These are phyloP conservation scores for Channa argus DNA, from an alignment of 2,113 vertebrate genomes.

Conservation along the genomic window DNA sequence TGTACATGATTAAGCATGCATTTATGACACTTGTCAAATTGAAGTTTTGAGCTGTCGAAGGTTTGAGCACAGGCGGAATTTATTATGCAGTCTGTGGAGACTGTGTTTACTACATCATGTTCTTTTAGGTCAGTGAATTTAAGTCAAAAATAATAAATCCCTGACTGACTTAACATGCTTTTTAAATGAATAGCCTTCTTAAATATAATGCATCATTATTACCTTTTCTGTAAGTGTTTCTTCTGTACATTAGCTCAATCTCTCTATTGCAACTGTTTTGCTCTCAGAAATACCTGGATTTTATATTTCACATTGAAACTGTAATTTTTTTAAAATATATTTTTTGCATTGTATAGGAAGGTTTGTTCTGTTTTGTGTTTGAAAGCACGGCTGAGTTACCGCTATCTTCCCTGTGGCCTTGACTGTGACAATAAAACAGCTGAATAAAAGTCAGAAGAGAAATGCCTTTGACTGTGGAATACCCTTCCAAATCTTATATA, in stretches of 20 bases:
- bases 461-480: constrained; percentile 62
- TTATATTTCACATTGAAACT: constrained; percentile 3
- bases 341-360: constrained; percentile 36
- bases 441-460: constrained; percentile 56
- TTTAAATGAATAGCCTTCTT: not conserved
- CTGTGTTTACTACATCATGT: constrained; percentile 9
- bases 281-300: constrained; percentile 9
- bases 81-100: constrained; percentile 19
- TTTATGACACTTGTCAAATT: constrained; percentile 70
- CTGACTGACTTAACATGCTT: not conserved
- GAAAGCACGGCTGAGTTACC: constrained; percentile 47
- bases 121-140: not conserved
- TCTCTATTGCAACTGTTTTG: constrained; percentile 1
- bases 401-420: constrained; percentile 52
- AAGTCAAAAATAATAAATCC: not conserved
- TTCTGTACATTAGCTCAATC: not conserved
- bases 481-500: constrained; percentile 69
- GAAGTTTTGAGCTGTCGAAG: constrained; percentile 53
- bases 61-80: constrained; percentile 32
- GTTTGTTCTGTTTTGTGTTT: constrained; percentile 38
- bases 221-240: constrained; percentile 2
- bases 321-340: constrained; percentile 28
- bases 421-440: constrained; percentile 52
- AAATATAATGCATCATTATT: too few relatives aligned
- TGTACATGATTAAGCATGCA: constrained; percentile 75